Evolutionary conservation across 2,113 vertebrate species (phyloP).

Genomic region (Coptodon rendalli): DNA sequence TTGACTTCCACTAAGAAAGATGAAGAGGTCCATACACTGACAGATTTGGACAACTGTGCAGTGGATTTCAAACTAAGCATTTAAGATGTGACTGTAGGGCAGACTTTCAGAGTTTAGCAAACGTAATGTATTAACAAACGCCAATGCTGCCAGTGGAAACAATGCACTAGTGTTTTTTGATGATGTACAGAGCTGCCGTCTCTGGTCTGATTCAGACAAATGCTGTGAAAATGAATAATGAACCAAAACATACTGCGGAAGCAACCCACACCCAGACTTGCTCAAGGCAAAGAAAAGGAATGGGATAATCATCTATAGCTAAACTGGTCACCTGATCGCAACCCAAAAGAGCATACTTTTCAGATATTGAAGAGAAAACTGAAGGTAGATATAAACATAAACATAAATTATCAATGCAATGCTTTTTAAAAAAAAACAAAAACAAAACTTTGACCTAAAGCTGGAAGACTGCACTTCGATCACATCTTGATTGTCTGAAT

Average conservation of each 20-base stretch:
- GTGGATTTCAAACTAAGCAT: not conserved
- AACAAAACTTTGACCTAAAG: not conserved
- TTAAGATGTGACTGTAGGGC: not conserved
- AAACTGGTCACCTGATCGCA: not conserved
- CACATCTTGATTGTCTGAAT: not conserved
- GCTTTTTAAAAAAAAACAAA: not conserved
- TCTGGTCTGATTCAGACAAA: not conserved
- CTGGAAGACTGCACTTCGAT: not conserved
- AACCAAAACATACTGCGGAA: fast-evolving
- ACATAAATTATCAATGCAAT: not conserved
- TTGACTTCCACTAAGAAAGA: not conserved
- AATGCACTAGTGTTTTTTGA: not conserved
- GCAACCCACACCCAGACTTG: not conserved
- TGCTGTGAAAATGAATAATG: not conserved
- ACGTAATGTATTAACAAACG: not conserved
- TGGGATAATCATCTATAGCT: not conserved
- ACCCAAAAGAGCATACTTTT: not conserved
- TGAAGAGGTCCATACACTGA: not conserved
- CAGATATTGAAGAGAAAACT: not conserved
- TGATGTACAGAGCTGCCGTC: not conserved
- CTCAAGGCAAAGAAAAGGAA: not conserved
- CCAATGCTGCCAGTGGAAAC: not conserved
- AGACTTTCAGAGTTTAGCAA: not conserved
- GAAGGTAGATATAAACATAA: not conserved
- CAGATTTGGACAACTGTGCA: not conserved